phyloP scores from a whole-genome alignment of 1,140 invertebrate species.

The Phymastichus coffea region DNA sequence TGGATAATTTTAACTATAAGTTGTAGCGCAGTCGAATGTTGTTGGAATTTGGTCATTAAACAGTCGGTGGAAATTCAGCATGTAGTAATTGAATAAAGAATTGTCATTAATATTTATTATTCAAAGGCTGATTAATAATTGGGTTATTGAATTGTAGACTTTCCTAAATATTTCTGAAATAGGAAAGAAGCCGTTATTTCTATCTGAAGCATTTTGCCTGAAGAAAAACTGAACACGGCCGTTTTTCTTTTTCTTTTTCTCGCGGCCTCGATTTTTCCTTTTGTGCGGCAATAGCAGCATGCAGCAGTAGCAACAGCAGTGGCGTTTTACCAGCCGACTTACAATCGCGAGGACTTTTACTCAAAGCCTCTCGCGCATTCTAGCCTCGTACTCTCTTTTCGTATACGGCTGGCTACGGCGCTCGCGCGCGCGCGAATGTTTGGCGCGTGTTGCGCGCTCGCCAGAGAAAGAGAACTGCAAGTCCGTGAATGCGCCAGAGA shows the following conservation, averaged over 20 bases:
- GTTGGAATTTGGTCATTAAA: too few relatives aligned
- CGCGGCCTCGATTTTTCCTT: neutral
- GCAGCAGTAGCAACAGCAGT: too few relatives aligned
- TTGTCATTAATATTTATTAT: too few relatives aligned
- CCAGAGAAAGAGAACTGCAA: too few relatives aligned
- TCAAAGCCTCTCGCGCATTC: conserved; percentile 7
- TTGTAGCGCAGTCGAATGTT: too few relatives aligned
- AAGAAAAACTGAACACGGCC: neutral
- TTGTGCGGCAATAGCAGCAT: neutral
- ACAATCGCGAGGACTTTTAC: conserved; percentile 14
- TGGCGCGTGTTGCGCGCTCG: neutral
- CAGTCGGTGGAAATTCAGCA: too few relatives aligned
- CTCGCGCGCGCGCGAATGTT: conserved; percentile 13
- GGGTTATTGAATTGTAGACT: too few relatives aligned
- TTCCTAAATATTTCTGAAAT: too few relatives aligned
- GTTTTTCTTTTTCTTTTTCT: neutral
- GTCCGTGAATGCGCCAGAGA: neutral
- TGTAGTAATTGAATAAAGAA: too few relatives aligned
- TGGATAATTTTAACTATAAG: too few relatives aligned
- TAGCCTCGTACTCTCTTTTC: conserved; percentile 2
- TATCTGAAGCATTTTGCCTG: neutral
- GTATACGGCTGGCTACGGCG: too few relatives aligned
- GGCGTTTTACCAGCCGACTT: conserved; percentile 11
- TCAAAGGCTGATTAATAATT: too few relatives aligned
- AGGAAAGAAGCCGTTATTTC: neutral